These are phyloP conservation scores for Phymastichus coffea DNA, from an alignment of 1,140 invertebrate species.

Conservation along the genomic window DNA sequence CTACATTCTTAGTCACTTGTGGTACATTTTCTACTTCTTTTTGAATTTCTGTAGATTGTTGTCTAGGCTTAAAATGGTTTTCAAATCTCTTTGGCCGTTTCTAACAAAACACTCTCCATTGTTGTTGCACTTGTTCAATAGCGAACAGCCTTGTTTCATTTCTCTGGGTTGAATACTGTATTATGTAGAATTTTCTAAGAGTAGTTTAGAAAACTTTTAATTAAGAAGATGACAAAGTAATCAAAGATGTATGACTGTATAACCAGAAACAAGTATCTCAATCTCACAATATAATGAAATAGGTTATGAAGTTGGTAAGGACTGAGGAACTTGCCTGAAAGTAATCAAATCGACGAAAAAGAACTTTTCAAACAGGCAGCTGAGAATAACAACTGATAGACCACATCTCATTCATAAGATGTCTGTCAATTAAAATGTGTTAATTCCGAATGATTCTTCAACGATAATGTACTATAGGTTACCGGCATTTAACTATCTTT, in stretches of 20 bases:
- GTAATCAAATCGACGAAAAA: slow-evolving; percentile 43
- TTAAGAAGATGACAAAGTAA: not conserved
- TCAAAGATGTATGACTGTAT: slow-evolving; percentile 3
- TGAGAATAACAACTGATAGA: slow-evolving; percentile 46
- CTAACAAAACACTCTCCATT: slow-evolving; percentile 64
- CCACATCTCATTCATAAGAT: slow-evolving; percentile 43
- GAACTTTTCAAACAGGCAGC: slow-evolving; percentile 42
- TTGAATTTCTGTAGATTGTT: slow-evolving; percentile 39
- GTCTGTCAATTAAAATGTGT: slow-evolving; percentile 21
- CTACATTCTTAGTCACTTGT: slow-evolving; percentile 45
- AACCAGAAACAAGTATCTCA: slow-evolving; percentile 30
- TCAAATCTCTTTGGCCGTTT: slow-evolving; percentile 89
- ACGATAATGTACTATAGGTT: slow-evolving; percentile 6
- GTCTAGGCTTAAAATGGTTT: slow-evolving; percentile 77
- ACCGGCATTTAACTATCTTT: slow-evolving; percentile 28
- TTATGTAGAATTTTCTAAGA: not conserved
- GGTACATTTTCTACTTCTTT: slow-evolving; percentile 37
- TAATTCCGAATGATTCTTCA: slow-evolving; percentile 6
- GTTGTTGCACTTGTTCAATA: slow-evolving; percentile 53
- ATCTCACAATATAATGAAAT: slow-evolving; percentile 27
- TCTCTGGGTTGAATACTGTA: slow-evolving; percentile 17
- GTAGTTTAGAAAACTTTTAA: not conserved
- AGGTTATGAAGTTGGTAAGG: slow-evolving; percentile 41
- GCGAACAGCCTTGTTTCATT: slow-evolving; percentile 36
- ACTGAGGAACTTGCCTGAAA: slow-evolving; percentile 40